Evolutionary conservation across 2,797 vertebrate genomes (phyloP), one percentile per base, ranked within the genome.

Genomic region (Tympanoctomys barrerae): DNA sequence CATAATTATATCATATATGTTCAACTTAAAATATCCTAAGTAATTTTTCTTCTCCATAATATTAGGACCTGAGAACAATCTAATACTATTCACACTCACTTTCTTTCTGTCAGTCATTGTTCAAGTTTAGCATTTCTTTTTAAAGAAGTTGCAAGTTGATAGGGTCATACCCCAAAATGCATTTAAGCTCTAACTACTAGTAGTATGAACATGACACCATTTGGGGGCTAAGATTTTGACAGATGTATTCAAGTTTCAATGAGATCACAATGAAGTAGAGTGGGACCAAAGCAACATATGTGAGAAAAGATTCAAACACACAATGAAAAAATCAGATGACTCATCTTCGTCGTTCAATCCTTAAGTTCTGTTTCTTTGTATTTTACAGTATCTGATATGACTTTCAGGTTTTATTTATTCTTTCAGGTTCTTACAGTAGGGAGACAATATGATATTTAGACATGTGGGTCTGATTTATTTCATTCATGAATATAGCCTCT

Each of bases 41-140:
- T 91, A 52, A 33, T 86, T 86, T 28, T 89, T 95, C 2, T 84
- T 22, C 19, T 52, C 7, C 1, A 64, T 11, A 73, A 36, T 28
- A 39, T 75, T 77, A 39, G 46, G 31, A n/a, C 8, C 0, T 88
- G 82, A 28, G 33, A 36, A n/a, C 2, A 59, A 0, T 31, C 78
- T 24, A 83, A 52, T 28, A 0, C 0, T 19, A 49, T 79, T 82
- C n/a, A 18, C 0, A 26, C 0, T 7, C 22, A 70, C 18, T 4
- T 0, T 61, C 21, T 59, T 84, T n/a, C 49, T 91, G 83, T 14
- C 46, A 89, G 78, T 24, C 84, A 61, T 39, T 89, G 1, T 64
- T 84, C 59, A 81, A 87, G 79, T 92, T 94, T 75, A 59, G 6
- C 28, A 52, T 83, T 10, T 49, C 92, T 57, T 95, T 86, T 49